phyloP scores from a whole-genome alignment of 2,888 invertebrate genomes.

The Cotesia congregata region DNA sequence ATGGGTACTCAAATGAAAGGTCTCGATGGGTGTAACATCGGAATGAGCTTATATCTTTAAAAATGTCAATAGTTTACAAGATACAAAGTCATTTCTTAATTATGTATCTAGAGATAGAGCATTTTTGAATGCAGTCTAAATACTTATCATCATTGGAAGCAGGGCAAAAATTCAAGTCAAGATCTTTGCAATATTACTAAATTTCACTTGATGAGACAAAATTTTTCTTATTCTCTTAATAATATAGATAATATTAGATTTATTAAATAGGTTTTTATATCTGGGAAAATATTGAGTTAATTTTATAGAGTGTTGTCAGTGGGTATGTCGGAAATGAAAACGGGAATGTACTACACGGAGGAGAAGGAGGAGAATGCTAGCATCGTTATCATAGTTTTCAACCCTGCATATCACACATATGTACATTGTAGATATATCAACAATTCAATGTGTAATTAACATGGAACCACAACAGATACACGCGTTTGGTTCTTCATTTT shows the following conservation, averaged over 20 bases:
- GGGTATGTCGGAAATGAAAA: conserved; percentile 11
- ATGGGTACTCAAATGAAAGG: too few species aligned
- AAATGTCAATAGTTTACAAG: too few species aligned
- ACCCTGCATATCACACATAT: conserved; percentile 7
- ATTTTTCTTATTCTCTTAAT: too few species aligned
- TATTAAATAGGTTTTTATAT: background rate
- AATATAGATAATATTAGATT: background rate
- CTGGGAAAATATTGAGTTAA: background rate
- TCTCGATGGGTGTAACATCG: too few species aligned
- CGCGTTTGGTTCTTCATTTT: conserved; percentile 54
- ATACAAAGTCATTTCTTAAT: too few species aligned
- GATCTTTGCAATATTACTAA: too few species aligned
- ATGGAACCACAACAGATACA: conserved; percentile 57
- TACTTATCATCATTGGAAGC: too few species aligned
- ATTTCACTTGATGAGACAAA: too few species aligned
- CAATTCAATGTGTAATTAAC: conserved; percentile 65
- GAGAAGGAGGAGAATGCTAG: conserved; percentile 12
- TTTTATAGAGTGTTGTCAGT: background rate
- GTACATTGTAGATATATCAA: conserved; percentile 52
- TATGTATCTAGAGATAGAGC: too few species aligned
- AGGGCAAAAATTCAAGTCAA: too few species aligned
- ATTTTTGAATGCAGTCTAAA: too few species aligned
- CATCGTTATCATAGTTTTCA: conserved; percentile 1
- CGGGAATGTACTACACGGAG: background rate
- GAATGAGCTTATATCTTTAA: too few species aligned